phyloP scores from a whole-genome alignment of 1,140 invertebrate genomes.

The Watersipora subatra region DNA sequence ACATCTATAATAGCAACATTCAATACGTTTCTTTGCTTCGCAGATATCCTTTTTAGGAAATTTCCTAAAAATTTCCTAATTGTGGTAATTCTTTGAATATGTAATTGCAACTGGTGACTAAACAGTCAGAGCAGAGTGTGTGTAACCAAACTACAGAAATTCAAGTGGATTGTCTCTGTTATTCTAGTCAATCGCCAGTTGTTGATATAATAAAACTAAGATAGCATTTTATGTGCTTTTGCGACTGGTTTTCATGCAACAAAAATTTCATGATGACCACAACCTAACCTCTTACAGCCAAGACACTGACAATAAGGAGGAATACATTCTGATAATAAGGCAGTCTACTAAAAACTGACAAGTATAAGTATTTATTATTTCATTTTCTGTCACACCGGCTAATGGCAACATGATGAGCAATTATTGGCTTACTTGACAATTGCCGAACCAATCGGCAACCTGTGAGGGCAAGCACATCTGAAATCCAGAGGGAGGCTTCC shows the following conservation, averaged over 20 bases:
- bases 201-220: too few species aligned
- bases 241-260: background rate
- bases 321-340: slow-evolving; percentile 2
- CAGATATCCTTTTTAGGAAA: too few species aligned
- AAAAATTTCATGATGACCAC: background rate
- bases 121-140: background rate
- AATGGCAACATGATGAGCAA: too few species aligned
- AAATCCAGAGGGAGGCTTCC: slow-evolving; percentile 24
- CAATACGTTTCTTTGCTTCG: too few species aligned
- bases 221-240: too few species aligned
- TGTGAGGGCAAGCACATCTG: slow-evolving; percentile 19
- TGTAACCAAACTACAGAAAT: background rate
- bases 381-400: slow-evolving; percentile 14
- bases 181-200: too few species aligned
- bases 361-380: slow-evolving; percentile 12
- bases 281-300: too few species aligned
- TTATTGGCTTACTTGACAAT: too few species aligned
- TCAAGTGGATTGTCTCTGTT: too few species aligned
- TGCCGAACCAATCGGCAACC: slow-evolving; percentile 25
- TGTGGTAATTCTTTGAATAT: slow-evolving; percentile 12
- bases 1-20: too few species aligned
- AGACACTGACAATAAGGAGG: background rate
- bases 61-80: background rate
- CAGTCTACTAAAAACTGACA: slow-evolving; percentile 40
- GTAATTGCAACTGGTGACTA: background rate